Evolutionary conservation across 1,140 invertebrate genomes (phyloP), one percentile per base, ranked within the genome.

Genomic region (Penaeus indicus): DNA sequence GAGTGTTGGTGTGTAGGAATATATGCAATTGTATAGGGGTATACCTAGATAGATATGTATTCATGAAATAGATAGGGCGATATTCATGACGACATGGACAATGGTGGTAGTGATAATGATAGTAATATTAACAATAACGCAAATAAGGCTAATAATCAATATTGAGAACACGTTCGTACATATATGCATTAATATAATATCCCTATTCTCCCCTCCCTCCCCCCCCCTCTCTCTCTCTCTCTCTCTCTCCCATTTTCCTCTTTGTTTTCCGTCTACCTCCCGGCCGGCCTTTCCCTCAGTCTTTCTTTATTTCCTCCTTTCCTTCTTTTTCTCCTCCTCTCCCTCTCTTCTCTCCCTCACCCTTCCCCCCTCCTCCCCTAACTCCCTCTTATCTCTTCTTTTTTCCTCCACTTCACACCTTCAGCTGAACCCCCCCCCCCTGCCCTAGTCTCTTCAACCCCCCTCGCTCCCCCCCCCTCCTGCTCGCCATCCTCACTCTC

Each of bases 291-390:
- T 25, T 75, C 69, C 18, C n/a, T 75, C n/a, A 13, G 8, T 27
- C n/a, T 75, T 38, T 27, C n/a, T 75, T 19, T 75, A 19, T n/a
- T n/a, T 75, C 38, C 21, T 75, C 69, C 16, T 16, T 75, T 18
- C 69, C n/a, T 75, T 75, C 69, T 75, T 27, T 25, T 75, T 38
- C 69, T 38, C 67, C 67, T 75, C n/a, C 38, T 32, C 25, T 75
- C 25, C 18, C 22, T 32, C 5, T n/a, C 38, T 38, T 16, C 18
- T 25, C 60, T 61, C 60, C 18, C 60, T 61, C 80, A 54, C 60
- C 61, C 25, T 11, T 25, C 60, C 67, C 10, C 67, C 19, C 4
- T 32, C 54, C 32, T 47, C 21, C 54, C n/a, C 1, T 10, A 47
- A 32, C n/a, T 32, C 79, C 67, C n/a, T 25, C 67, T 27, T 27